Base-by-base conservation (phyloP, 2,797 vertebrate species). In the Arnoldichthys spilopterus region DNA sequence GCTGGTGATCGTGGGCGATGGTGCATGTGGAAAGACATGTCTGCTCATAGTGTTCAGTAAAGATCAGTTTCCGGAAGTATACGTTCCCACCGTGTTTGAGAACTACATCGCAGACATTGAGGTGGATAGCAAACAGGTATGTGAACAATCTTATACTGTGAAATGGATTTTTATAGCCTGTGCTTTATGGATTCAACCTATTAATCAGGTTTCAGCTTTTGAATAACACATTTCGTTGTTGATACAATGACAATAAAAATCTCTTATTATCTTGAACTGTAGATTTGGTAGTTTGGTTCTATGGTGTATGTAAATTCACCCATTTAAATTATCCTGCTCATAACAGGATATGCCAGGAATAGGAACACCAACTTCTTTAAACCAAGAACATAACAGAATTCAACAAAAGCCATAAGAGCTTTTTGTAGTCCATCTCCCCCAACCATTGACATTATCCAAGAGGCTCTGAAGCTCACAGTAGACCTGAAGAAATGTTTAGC, bases 61-160 rank as follows among this genome's bases (percentile, higher is more conserved):
- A 85, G 98, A 99, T 85, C 97, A 98, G 91, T 99, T 99, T 92
- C 98, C 97, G 0, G 98, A 99, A 83, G 97, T 98, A 82, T 99
- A 99, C 0, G 97, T 99, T 34, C 98, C 98, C 0, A 99, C 98
- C 0, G 98, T 99, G 83, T 99, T 99, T 0, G 98, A 99, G 92
- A 99, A 99, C 94, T 99, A 99, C 92, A 98, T 99, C 0, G 97
- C 98, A 0, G 98, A 99, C 85, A 98, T 99, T 5, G 97, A 99
- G 90, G 97, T 99, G 4, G 97, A 99, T 0, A 93, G 95, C 80
- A 99, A 98, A 87, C 96, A 98, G 97, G 98, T 99, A 91, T 89
- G 53, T 53, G 40, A 62, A 78, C 24, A 69, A 20, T 26, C 12
- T 18, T 30, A 4, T n/a, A 32, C 22, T 47, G 13, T 47, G 8